These are phyloP conservation scores for Chloromyia formosa DNA, from an alignment of 2,888 invertebrate species.

Conservation along the genomic window DNA sequence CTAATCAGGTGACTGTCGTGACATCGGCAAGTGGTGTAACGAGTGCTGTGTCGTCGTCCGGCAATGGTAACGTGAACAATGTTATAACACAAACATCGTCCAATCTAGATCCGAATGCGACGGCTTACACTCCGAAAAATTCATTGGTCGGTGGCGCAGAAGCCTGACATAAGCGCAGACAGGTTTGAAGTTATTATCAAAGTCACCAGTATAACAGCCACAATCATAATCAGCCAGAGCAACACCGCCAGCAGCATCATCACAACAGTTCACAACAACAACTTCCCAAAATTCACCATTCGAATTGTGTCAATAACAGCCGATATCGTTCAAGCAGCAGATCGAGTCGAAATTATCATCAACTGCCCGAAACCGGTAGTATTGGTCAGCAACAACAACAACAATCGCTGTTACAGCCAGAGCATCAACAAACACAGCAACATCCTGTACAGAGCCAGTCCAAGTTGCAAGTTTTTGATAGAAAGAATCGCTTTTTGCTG, in stretches of 20 bases:
- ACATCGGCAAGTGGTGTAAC: conserved; percentile 45
- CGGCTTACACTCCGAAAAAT: conserved; percentile 87
- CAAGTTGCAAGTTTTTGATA: conserved; percentile 6
- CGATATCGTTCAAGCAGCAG: not conserved
- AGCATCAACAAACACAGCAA: conserved; percentile 15
- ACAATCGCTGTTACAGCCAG: not conserved
- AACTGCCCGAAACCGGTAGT: not conserved
- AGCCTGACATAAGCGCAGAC: conserved; percentile 54
- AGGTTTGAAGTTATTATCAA: conserved; percentile 41
- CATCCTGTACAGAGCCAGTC: not conserved
- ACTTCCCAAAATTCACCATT: not conserved
- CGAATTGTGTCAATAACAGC: conserved; percentile 1
- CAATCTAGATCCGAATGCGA: conserved; percentile 88
- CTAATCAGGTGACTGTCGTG: conserved; percentile 44
- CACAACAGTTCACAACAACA: not conserved
- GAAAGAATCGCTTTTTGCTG: conserved; percentile 7
- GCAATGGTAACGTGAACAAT: conserved; percentile 45
- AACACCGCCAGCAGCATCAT: conserved; percentile 6
- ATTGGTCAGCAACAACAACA: not conserved
- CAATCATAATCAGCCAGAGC: conserved; percentile 8
- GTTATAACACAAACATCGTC: conserved; percentile 60
- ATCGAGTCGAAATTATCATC: conserved; percentile 24
- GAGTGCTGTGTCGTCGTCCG: conserved; percentile 37
- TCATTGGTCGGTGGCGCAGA: conserved; percentile 60
- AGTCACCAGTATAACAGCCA: conserved; percentile 19